phyloP scores from a whole-genome alignment of 2,797 vertebrate species.

The Aulostomus chinensis region DNA sequence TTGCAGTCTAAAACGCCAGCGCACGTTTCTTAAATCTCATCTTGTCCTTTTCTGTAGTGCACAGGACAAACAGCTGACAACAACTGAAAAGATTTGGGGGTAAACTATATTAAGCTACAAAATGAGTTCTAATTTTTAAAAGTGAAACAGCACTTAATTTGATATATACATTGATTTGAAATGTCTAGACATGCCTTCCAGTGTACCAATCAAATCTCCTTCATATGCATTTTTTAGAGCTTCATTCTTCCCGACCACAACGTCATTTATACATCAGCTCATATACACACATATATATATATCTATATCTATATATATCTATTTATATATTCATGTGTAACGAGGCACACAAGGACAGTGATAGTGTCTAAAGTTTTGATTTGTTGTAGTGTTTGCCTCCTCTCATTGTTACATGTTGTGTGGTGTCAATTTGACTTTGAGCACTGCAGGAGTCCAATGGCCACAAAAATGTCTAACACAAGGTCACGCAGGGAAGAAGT shows the following conservation, averaged over 20 bases:
- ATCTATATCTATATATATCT: too few species aligned
- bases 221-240: conserved; percentile 11
- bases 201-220: conserved; percentile 15
- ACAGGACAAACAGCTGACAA: conserved; percentile 17
- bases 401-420: too few species aligned
- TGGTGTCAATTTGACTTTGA: conserved; percentile 22
- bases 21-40: neutral
- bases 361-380: conserved; percentile 38
- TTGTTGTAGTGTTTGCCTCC: conserved; percentile 15
- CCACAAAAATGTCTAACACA: conserved; percentile 41
- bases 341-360: conserved; percentile 56
- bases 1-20: conserved; percentile 15
- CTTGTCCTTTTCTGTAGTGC: conserved; percentile 12
- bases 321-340: too few species aligned
- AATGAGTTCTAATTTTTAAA: conserved; percentile 18
- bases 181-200: conserved; percentile 32
- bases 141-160: conserved; percentile 29
- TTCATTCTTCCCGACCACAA: conserved; percentile 15
- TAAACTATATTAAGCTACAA: conserved; percentile 34
- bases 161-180: conserved; percentile 51
- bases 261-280: conserved; percentile 16
- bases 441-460: conserved; percentile 38
- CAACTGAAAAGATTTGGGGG: conserved; percentile 17
- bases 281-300: too few species aligned
- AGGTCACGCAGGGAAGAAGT: conserved; percentile 41